Percentiles rank a stretch among this genome's conserved stretches.
These are phyloP conservation scores for Caenorhabditis drosophilae DNA, from an alignment of 2,888 invertebrate genomes.

Conservation along the genomic window DNA sequence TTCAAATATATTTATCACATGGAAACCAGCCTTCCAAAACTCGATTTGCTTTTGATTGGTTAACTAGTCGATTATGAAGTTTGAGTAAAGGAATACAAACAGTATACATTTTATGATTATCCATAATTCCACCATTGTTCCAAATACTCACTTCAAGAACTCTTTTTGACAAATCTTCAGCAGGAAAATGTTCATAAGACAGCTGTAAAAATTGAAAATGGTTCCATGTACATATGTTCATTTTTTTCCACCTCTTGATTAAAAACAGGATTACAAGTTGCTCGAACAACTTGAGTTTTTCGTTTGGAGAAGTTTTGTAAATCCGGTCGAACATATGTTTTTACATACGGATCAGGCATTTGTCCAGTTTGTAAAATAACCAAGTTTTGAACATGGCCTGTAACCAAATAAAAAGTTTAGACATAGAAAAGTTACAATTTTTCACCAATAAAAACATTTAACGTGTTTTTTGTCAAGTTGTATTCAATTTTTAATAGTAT, in stretches of 20 bases:
- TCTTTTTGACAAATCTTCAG: slow-evolving; percentile 16
- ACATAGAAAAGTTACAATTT: background rate
- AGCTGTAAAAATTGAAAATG: slow-evolving; percentile 54
- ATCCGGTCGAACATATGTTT: slow-evolving; percentile 85
- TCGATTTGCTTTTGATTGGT: slow-evolving; percentile 46
- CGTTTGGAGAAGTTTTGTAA: slow-evolving; percentile 88
- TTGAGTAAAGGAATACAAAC: slow-evolving; percentile 68
- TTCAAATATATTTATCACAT: slow-evolving; percentile 33
- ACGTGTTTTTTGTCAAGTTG: slow-evolving; percentile 14
- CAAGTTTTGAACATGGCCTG: slow-evolving; percentile 47
- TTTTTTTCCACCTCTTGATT: slow-evolving; percentile 84
- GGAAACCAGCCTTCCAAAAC: slow-evolving; percentile 55
- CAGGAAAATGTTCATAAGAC: slow-evolving; percentile 39
- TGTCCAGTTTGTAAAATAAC: slow-evolving; percentile 36
- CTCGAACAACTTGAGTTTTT: slow-evolving; percentile 90
- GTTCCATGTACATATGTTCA: background rate
- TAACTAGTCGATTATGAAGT: slow-evolving; percentile 32
- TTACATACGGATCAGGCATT: slow-evolving; percentile 51
- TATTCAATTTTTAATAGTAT: slow-evolving; percentile 34
- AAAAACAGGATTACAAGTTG: slow-evolving; percentile 92
- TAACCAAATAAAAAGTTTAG: too few relatives aligned
- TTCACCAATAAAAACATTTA: slow-evolving; percentile 43
- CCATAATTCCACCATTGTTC: slow-evolving; percentile 70
- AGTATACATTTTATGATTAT: slow-evolving; percentile 72
- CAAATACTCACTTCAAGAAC: slow-evolving; percentile 69